Percentiles rank a stretch among this genome's conserved stretches.
These are phyloP conservation scores for Gadopsis bispinosus DNA, from an alignment of 2,797 vertebrate genomes.

Conservation along the genomic window DNA sequence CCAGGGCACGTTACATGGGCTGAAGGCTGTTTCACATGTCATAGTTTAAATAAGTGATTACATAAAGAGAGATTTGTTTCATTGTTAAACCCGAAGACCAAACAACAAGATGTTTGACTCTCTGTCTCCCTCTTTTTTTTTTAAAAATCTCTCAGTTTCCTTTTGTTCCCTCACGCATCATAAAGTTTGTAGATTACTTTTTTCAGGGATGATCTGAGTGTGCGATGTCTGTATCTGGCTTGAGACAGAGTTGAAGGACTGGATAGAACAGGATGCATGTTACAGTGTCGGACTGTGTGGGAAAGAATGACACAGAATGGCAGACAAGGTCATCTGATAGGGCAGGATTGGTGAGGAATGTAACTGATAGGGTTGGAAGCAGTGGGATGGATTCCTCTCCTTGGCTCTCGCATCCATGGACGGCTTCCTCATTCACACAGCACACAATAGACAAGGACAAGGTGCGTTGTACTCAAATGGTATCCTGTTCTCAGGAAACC, in stretches of 20 bases:
- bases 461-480: constrained; percentile 57
- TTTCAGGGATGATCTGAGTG: constrained; percentile 9
- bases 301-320: constrained; percentile 75
- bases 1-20: background rate
- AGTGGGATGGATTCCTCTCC: constrained; percentile 69
- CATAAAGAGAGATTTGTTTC: background rate
- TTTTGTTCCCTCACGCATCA: constrained; percentile 25
- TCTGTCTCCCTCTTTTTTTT: constrained; percentile 9
- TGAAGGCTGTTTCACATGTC: constrained; percentile 31
- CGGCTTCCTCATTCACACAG: constrained; percentile 73
- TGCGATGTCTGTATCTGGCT: constrained; percentile 19
- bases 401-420: constrained; percentile 71
- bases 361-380: constrained; percentile 76
- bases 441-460: constrained; percentile 75
- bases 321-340: constrained; percentile 75
- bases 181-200: constrained; percentile 17
- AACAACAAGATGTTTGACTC: constrained; percentile 35
- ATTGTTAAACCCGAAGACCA: constrained; percentile 28
- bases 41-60: constrained; percentile 33
- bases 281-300: constrained; percentile 66
- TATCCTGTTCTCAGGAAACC: constrained; percentile 77
- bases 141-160: constrained; percentile 13
- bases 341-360: constrained; percentile 73
- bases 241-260: constrained; percentile 27
- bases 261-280: constrained; percentile 44